Evolutionary conservation across 2,888 invertebrate genomes (phyloP).

Genomic region (Drosophila tripunctata): DNA sequence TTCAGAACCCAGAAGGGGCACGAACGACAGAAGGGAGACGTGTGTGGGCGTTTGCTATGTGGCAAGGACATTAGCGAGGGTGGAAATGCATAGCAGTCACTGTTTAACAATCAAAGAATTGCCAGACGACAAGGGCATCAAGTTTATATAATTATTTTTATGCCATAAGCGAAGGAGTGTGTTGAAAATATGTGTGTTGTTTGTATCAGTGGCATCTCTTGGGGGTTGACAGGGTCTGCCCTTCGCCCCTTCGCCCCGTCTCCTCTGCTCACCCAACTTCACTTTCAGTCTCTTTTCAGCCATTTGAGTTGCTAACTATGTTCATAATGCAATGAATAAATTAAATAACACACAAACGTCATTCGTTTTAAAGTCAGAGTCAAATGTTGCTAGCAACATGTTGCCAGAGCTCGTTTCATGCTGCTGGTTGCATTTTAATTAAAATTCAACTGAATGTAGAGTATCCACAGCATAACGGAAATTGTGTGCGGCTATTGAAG

Average conservation of each 20-base stretch:
- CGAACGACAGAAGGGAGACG: neutral
- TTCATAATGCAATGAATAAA: slow-evolving; percentile 68
- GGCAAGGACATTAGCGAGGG: slow-evolving; percentile 65
- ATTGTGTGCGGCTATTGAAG: slow-evolving; percentile 74
- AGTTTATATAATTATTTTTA: slow-evolving; percentile 79
- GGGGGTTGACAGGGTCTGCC: slow-evolving; percentile 28
- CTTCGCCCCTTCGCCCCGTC: neutral
- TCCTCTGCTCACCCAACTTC: neutral
- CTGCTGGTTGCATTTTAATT: slow-evolving; percentile 65
- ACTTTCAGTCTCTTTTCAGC: slow-evolving; percentile 26
- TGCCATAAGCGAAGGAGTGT: slow-evolving; percentile 56
- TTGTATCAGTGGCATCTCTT: slow-evolving; percentile 35
- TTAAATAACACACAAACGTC: slow-evolving; percentile 48
- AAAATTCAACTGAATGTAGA: slow-evolving; percentile 50
- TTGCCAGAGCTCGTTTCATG: slow-evolving; percentile 26
- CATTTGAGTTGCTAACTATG: slow-evolving; percentile 55
- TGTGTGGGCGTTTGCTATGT: slow-evolving; percentile 47
- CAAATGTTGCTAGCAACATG: slow-evolving; percentile 52
- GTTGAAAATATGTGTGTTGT: slow-evolving; percentile 6
- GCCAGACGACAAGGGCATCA: slow-evolving; percentile 66
- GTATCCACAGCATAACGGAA: slow-evolving; percentile 55
- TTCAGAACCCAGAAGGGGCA: too few species aligned
- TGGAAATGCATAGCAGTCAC: slow-evolving; percentile 57
- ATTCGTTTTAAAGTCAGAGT: slow-evolving; percentile 24
- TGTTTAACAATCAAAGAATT: slow-evolving; percentile 58